Conservation (phyloP, 2,797 vertebrate genomes). For the Cuculus canorus region DNA sequence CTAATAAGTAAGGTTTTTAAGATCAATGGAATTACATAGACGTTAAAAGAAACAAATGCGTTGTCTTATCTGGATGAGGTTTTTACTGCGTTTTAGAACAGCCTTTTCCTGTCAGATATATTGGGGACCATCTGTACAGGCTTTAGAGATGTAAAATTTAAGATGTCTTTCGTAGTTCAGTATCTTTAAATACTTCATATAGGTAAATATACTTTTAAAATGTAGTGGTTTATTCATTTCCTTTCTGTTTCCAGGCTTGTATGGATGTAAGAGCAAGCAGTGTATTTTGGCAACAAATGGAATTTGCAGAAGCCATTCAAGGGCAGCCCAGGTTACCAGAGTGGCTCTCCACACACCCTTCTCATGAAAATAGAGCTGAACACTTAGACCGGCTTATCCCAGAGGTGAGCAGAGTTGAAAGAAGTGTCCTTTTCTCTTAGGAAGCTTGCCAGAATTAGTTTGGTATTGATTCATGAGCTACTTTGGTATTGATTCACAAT, state of each 20-base stretch:
- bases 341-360: conserved; percentile 96
- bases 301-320: conserved; percentile 78
- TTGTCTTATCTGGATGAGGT: not conserved
- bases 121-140: not conserved
- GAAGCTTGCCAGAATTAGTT: not conserved
- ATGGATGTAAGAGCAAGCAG: conserved; percentile 91
- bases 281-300: conserved; percentile 95
- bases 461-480: not conserved
- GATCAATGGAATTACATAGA: not conserved
- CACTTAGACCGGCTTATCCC: conserved; percentile 89
- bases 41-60: not conserved
- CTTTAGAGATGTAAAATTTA: not conserved
- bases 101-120: not conserved
- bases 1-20: not conserved
- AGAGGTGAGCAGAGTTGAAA: conserved; percentile 78
- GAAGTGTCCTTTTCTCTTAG: not conserved
- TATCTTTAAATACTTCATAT: no score
- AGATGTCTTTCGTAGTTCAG: not conserved
- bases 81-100: not conserved
- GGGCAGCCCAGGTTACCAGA: conserved; percentile 83
- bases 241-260: conserved; percentile 83
- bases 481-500: not conserved
- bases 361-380: conserved; percentile 85
- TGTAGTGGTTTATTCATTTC: not conserved
- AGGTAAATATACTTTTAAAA: no score